Evolutionary conservation across 2,797 vertebrate species (phyloP).

Genomic region (Sebastes reedi): DNA sequence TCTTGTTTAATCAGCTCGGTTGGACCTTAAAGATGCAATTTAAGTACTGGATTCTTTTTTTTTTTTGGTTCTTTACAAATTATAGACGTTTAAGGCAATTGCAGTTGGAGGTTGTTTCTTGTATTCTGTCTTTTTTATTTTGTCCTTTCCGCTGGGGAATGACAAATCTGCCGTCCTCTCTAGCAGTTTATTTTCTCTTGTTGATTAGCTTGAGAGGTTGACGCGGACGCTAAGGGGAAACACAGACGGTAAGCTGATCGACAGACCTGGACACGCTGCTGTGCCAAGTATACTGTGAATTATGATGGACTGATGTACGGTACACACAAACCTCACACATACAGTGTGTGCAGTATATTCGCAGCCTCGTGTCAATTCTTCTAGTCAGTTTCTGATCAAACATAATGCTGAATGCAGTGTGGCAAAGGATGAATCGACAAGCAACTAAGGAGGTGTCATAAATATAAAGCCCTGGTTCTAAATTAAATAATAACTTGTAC

Average conservation of each 20-base stretch:
- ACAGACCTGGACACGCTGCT: constrained; percentile 62
- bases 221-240: constrained; percentile 3
- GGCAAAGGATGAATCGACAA: neutral
- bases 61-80: constrained; percentile 28
- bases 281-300: constrained; percentile 76
- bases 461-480: neutral
- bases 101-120: neutral
- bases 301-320: constrained; percentile 82
- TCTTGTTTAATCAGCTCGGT: constrained; percentile 62
- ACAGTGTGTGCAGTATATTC: neutral
- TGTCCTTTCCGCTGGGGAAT: constrained; percentile 18
- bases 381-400: neutral
- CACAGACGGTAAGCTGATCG: constrained; percentile 38
- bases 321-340: constrained; percentile 2
- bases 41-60: constrained; percentile 5
- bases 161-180: constrained; percentile 5
- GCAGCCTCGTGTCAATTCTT: neutral
- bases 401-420: neutral
- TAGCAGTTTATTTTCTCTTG: constrained; percentile 84
- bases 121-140: neutral
- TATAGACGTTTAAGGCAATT: constrained; percentile 22
- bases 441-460: neutral
- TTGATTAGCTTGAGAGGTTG: constrained; percentile 72
- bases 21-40: constrained; percentile 33
- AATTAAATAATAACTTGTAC: neutral